Base-by-base conservation (phyloP, 2,113 vertebrate species). In the Globicephala melas region DNA sequence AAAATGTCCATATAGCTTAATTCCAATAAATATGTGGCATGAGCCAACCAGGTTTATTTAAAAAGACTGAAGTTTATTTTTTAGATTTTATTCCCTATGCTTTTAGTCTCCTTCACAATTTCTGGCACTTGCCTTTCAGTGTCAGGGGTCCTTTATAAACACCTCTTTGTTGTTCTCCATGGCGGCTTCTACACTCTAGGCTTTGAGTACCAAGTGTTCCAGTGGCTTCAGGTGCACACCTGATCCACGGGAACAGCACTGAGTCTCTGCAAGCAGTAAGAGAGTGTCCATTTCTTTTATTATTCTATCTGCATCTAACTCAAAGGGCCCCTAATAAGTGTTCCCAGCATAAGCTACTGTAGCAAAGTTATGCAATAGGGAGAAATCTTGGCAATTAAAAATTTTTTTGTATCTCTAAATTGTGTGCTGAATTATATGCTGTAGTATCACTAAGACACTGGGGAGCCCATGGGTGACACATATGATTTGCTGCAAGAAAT, bases 401-500 rank as follows among this genome's bases (percentile, higher is more conserved):
- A 6, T 6, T 21, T 18, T 36, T 58, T 20, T 8, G 2, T 87
- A 25, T 67, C 10, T 76, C 33, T 87, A n/a, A 67, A 26, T 9
- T 65, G 23, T 77, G 14, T 79, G 21, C 12, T 68, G 18, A 89
- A 38, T 67, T 71, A 28, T 58, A 36, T n/a, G 17, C 7, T 25
- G 44, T 58, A 38, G 8, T 33, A 38, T 41, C 8, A 21, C 14
- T 36, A 82, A 89, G 26, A 95, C 8, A 31, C 6, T 83, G 65
- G 23, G 36, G 6, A 81, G 28, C 31, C 62, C 2, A 1, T 36
- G 15, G 17, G 13, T 77, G 33, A 90, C 80, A 73, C 1, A 28
- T 10, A 41, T 15, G 12, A 70, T 79, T 95, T 97, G 31, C 33
- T 83, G 44, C 89, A 90, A 93, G 60, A 58, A 91, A 97, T 73